Evolutionary conservation across 2,888 invertebrate species (phyloP).

Genomic region (Lithophane leautieri): DNA sequence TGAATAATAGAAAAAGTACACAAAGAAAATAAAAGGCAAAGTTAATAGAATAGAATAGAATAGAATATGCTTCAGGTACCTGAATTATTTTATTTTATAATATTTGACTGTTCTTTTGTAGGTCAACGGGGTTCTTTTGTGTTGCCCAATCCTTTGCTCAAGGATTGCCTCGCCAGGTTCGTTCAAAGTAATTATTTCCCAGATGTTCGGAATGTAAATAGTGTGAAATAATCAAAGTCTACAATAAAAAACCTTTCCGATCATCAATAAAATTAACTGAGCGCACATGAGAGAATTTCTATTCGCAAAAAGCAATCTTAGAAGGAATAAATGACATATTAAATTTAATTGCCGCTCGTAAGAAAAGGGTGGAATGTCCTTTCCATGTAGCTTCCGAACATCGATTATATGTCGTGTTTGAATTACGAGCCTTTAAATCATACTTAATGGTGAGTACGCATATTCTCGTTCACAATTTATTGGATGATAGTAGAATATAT

Average conservation of each 20-base stretch:
- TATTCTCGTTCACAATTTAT: slow-evolving; percentile 85
- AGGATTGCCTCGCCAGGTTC: slow-evolving; percentile 9
- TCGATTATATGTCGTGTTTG: slow-evolving; percentile 82
- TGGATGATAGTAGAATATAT: slow-evolving; percentile 80
- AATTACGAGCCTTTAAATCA: slow-evolving; percentile 86
- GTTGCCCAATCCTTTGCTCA: slow-evolving; percentile 35
- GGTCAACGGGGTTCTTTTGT: slow-evolving; percentile 44
- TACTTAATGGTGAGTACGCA: slow-evolving; percentile 87
- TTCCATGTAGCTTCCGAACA: slow-evolving; percentile 76
- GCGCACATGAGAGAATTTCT: slow-evolving; percentile 48
- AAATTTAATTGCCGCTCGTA: slow-evolving; percentile 63
- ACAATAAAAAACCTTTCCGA: slow-evolving; percentile 24
- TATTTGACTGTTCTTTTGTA: slow-evolving; percentile 43
- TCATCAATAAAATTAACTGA: slow-evolving; percentile 50
- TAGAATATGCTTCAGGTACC: slow-evolving; percentile 45
- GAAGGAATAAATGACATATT: slow-evolving; percentile 56
- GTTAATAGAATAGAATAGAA: too few relatives aligned
- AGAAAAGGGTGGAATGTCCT: slow-evolving; percentile 71
- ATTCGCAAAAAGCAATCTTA: slow-evolving; percentile 51
- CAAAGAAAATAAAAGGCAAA: slow-evolving; percentile 39
- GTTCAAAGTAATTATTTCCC: slow-evolving; percentile 36
- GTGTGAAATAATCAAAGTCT: slow-evolving; percentile 45
- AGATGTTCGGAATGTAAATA: slow-evolving; percentile 47
- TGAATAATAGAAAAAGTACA: slow-evolving; percentile 39
- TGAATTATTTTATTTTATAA: slow-evolving; percentile 38